A percentile compares a stretch with the other conserved stretches of the same genome.
These are phyloP conservation scores for Tetranychus piercei DNA, from an alignment of 2,888 invertebrate genomes.

Conservation along the genomic window DNA sequence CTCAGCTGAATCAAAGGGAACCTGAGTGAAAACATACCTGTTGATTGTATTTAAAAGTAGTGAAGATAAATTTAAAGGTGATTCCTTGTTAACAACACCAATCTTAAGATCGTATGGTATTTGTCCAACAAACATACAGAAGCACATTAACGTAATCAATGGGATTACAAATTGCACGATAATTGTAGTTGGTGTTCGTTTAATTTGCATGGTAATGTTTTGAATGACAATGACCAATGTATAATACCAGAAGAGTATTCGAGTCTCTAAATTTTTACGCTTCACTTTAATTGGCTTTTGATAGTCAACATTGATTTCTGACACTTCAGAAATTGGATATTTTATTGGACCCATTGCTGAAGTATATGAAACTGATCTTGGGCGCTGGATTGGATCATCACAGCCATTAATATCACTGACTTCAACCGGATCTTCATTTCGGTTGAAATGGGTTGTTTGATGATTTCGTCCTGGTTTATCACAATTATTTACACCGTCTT, in stretches of 20 bases:
- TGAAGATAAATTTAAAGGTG: background rate
- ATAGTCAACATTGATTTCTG: background rate
- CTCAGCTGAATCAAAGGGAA: background rate
- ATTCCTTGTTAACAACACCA: slow-evolving; percentile 7
- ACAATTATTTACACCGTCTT: background rate
- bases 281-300: background rate
- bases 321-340: slow-evolving; percentile 3
- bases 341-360: background rate
- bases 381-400: background rate
- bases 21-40: background rate
- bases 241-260: background rate
- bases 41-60: background rate
- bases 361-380: background rate
- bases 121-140: slow-evolving; percentile 6
- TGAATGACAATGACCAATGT: background rate
- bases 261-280: background rate
- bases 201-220: slow-evolving; percentile 11
- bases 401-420: background rate
- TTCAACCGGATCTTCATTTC: background rate
- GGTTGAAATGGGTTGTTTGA: background rate
- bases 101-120: background rate
- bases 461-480: background rate
- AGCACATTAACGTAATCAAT: slow-evolving; percentile 9
- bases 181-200: background rate
- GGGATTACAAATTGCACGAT: slow-evolving; percentile 10